Base-by-base conservation (phyloP, 2,888 invertebrate species). In the Orthonychiurus folsomi region DNA sequence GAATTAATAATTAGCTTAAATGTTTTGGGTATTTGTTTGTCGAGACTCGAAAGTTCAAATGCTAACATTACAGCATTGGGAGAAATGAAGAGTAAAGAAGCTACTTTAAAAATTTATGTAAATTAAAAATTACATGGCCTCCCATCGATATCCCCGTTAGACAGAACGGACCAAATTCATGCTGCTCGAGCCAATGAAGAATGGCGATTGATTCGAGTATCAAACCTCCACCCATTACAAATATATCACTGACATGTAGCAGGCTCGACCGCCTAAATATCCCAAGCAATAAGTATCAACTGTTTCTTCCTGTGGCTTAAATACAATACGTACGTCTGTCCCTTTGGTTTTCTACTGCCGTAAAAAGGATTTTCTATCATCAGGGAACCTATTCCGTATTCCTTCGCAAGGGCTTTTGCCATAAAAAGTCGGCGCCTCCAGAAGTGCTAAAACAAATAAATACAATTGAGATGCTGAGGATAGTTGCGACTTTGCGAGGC, bases 161-260 rank as follows among this genome's bases (percentile, higher is more conserved):
- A 59, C 94, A 95, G 24, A 97, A 81, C 0, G 97, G 96, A 15
- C 94, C 93, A 73, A 87, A 88, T 18, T 94, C 95, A 76, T 89
- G 84, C 61, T 84, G 80, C 78, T 93, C 91, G 77, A 93, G 92
- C 95, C 95, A 97, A 78, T 93, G 87, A 70, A 97, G 83, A 69
- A 99, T 80, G 57, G 89, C 94, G 72, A 93, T 80, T 50, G 91
- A 88, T 80, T 99, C 99, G 73, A 96, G 82, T 68, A 97, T 89
- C 64, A 99, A 81, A 75, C 95, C 93, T 53, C 93, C 96, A 63
- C 97, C 97, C 97, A 99, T 99, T 69, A 97, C 91, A 81, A 99
- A 96, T 76, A 99, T 88, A 77, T 99, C 97, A 23, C 93, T 91
- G 2, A 97, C 96, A 80, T 96, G 90, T 76, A 89, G 89, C 59